Evolutionary conservation across 2,113 vertebrate genomes (phyloP).

Genomic region (Corvus moneduloides): DNA sequence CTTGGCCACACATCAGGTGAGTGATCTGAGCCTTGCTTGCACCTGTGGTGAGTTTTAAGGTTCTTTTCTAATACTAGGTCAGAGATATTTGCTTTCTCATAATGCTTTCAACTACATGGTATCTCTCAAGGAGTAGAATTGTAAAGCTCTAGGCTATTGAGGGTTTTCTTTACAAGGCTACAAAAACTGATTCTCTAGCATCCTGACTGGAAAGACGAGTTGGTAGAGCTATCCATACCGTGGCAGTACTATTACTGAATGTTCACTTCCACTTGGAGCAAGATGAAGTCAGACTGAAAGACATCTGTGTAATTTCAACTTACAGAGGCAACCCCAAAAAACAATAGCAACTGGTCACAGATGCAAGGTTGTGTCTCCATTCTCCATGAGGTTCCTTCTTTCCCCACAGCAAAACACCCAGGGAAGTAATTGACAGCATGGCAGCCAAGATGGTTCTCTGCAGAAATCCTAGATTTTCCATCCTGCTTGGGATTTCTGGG

Average conservation of each 20-base stretch:
- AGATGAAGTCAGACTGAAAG: neutral
- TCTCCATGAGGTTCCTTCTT: neutral
- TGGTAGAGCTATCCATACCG: neutral
- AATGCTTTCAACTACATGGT: neutral
- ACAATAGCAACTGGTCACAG: neutral
- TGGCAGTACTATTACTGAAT: neutral
- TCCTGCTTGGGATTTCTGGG: neutral
- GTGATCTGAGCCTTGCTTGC: neutral
- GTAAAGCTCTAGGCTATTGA: neutral
- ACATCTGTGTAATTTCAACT: neutral
- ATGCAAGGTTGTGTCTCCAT: neutral
- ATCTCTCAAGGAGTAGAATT: neutral
- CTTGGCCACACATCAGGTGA: neutral
- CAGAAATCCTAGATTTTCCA: neutral
- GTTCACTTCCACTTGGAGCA: neutral
- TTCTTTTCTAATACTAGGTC: neutral
- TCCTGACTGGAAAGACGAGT: neutral
- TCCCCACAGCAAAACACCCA: neutral
- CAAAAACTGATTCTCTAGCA: neutral
- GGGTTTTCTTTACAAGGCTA: neutral
- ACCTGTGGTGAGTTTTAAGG: neutral
- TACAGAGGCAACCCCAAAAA: neutral
- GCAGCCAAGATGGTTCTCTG: rapidly evolving
- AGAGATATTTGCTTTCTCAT: neutral
- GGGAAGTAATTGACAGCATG: neutral